Base-by-base conservation (phyloP, 2,797 vertebrate species). In the Chaetodon trifasciatus region DNA sequence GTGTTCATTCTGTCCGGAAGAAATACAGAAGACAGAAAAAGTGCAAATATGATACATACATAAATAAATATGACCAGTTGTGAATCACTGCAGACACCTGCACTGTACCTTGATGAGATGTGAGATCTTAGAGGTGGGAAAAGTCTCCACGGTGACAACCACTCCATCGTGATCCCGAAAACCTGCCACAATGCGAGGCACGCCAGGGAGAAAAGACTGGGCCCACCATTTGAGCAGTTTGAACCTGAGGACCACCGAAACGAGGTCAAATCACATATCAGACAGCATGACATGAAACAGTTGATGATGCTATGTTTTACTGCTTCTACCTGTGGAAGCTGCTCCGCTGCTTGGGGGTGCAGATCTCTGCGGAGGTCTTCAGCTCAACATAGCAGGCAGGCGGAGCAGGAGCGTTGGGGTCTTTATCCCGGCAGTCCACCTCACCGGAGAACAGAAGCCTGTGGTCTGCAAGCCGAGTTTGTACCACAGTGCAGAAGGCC, bases 401-500 rank as follows among this genome's bases (percentile, higher is more conserved):
- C 49, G 97, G 93, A 19, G 93, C 84, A 0, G 91, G 86, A 65
- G 93, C 93, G 0, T 86, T 61, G 7, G 95, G 92, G 17, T 93
- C 95, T 78, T 92, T 94, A 42, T 96, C 95, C 2, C 89, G 92
- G 80, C 97, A 98, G 93, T 98, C 97, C 56, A 98, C 97, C 88
- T 98, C 97, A 0, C 97, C 97, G 0, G 97, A 97, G 81, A 98
- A 97, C 50, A 98, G 94, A 15, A 98, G 95, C 57, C 92, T 95
- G 81, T 98, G 96, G 62, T 90, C 94, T 1, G 94, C 93, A 9
- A 98, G 94, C 13, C 96, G 96, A 13, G 97, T 97, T 70, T 96
- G 96, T 49, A 98, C 95, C 88, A 98, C 97, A 0, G 97, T 97
- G 93, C 97, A 98, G 93, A 96, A 98, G 40, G 95, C 97, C 86